Evolutionary conservation across 2,888 invertebrate species (phyloP).

Genomic region (Myopa tessellatipennis): DNA sequence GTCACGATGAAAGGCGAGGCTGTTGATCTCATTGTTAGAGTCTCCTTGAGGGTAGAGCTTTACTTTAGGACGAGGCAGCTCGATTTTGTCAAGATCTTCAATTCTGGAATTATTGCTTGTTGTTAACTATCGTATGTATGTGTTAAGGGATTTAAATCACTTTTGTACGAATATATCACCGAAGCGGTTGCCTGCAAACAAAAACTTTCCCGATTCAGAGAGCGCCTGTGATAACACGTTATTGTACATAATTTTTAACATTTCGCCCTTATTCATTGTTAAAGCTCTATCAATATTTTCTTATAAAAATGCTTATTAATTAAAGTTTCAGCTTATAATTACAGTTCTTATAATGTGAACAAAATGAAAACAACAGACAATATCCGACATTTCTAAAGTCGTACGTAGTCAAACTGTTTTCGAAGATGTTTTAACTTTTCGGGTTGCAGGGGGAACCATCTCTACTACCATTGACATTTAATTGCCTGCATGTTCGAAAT

Average conservation of each 20-base stretch:
- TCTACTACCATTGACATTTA: too few species aligned
- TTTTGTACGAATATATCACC: constrained; percentile 79
- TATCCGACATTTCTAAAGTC: too few species aligned
- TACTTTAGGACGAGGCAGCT: constrained; percentile 56
- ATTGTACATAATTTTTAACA: constrained; percentile 73
- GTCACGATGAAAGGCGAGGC: constrained; percentile 73
- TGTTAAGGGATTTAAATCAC: constrained; percentile 45
- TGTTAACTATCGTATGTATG: background rate
- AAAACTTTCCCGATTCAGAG: constrained; percentile 85
- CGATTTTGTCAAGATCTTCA: constrained; percentile 59
- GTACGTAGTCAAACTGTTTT: too few species aligned
- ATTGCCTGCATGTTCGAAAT: too few species aligned
- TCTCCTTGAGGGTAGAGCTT: constrained; percentile 56
- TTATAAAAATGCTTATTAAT: background rate
- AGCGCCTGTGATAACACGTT: constrained; percentile 84
- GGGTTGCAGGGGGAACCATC: too few species aligned
- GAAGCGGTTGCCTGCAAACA: constrained; percentile 85
- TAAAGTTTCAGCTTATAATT: too few species aligned
- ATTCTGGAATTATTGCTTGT: constrained; percentile 50
- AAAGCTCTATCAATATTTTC: background rate
- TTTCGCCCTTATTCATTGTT: constrained; percentile 24
- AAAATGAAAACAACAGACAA: too few species aligned
- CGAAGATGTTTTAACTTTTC: too few species aligned
- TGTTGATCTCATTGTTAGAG: constrained; percentile 73
- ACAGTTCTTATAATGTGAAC: too few species aligned